phyloP scores from a whole-genome alignment of 2,797 vertebrate genomes.

The Muscicapa striata region DNA sequence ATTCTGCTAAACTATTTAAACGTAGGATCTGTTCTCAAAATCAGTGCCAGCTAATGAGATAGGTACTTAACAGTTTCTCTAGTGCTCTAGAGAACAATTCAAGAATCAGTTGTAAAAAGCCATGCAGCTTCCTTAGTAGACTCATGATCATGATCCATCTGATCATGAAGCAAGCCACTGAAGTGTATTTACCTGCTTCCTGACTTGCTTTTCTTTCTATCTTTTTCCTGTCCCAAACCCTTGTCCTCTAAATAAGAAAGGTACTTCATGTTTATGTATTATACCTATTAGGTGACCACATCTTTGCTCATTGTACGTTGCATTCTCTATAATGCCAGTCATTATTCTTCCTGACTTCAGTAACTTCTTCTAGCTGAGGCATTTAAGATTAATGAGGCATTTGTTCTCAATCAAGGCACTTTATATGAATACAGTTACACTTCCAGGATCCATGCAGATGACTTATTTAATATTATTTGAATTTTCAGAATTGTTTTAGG shows the following conservation, averaged over 20 bases:
- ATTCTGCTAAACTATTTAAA: neutral
- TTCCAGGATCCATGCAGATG: constrained; percentile 44
- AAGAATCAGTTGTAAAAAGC: neutral
- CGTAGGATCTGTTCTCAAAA: neutral
- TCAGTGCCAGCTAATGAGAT: neutral
- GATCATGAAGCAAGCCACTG: neutral
- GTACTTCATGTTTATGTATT: neutral
- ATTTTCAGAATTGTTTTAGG: constrained; percentile 23
- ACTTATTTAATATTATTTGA: constrained; percentile 36
- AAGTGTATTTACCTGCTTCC: neutral
- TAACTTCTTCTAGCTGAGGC: constrained; percentile 48
- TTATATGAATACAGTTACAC: constrained; percentile 59
- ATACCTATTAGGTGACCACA: constrained; percentile 15
- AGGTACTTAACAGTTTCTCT: neutral
- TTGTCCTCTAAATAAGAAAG: constrained; percentile 4
- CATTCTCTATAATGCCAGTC: constrained; percentile 61
- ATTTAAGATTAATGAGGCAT: constrained; percentile 73
- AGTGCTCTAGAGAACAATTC: neutral
- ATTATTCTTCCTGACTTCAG: constrained; percentile 74
- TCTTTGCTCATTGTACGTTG: neutral
- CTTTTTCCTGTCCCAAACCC: neutral
- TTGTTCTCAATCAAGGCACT: constrained; percentile 72
- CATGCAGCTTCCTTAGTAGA: neutral
- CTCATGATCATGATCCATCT: neutral
- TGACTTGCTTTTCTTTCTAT: neutral